Conservation (phyloP, 2,888 invertebrate genomes). For the Habrosyne pyritoides region DNA sequence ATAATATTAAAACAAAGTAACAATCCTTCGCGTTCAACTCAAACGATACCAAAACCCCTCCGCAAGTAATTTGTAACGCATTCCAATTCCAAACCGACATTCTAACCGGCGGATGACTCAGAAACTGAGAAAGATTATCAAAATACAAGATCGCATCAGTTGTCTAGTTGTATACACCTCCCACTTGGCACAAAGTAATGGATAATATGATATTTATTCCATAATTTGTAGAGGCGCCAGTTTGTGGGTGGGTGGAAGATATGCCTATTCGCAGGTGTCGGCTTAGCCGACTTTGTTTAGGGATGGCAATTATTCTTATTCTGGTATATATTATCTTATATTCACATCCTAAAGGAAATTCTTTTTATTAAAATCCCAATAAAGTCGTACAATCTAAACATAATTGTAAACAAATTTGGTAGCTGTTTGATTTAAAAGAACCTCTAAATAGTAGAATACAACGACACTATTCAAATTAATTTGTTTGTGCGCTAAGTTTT, state of each 20-base stretch:
- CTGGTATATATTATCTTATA: no score
- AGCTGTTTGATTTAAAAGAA: no score
- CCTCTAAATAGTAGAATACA: no score
- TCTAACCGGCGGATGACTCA: background rate
- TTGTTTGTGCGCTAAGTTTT: no score
- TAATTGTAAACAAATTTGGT: no score
- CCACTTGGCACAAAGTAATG: background rate
- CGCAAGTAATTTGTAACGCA: background rate
- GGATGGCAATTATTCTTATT: no score
- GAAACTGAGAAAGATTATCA: background rate
- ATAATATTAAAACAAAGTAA: no score
- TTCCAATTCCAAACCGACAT: background rate
- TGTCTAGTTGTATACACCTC: background rate
- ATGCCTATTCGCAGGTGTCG: background rate
- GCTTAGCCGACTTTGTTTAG: background rate
- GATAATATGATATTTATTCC: background rate
- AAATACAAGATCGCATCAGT: conserved; percentile 1
- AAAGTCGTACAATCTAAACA: no score
- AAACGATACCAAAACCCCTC: background rate
- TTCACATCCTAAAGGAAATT: no score
- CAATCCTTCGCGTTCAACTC: background rate
- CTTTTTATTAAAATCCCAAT: no score
- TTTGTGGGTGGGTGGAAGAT: background rate
- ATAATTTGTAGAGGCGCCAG: background rate
- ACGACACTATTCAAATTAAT: no score